phyloP scores from a whole-genome alignment of 2,888 invertebrate genomes.

The Pycnomerus fuliginosus region DNA sequence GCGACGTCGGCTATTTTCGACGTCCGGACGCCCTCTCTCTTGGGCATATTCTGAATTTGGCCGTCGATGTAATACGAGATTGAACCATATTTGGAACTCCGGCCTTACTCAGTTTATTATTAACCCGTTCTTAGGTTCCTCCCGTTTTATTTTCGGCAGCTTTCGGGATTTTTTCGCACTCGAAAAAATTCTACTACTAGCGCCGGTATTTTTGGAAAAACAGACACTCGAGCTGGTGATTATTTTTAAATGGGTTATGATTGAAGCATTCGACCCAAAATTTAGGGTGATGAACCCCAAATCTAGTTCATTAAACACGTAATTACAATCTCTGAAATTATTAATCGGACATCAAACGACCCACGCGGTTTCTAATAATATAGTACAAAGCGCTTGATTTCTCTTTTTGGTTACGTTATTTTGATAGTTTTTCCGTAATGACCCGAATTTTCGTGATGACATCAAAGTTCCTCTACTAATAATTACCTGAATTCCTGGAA shows the following conservation, averaged over 20 bases:
- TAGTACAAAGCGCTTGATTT: constrained; percentile 15
- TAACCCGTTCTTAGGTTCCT: constrained; percentile 51
- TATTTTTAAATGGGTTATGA: no score
- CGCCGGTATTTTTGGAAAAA: no score
- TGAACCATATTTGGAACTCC: constrained; percentile 66
- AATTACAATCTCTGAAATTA: no score
- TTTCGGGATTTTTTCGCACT: constrained; percentile 11
- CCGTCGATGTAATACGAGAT: constrained; percentile 67
- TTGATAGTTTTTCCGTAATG: constrained; percentile 6
- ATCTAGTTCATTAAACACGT: no score
- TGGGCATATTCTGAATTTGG: constrained; percentile 64
- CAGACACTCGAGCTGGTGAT: no score
- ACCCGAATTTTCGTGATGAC: constrained; percentile 16
- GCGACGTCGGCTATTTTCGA: constrained; percentile 48
- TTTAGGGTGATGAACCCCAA: no score
- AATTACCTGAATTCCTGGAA: constrained; percentile 16
- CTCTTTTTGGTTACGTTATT: constrained; percentile 16
- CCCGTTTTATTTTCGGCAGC: constrained; percentile 20
- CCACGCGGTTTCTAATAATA: constrained; percentile 17
- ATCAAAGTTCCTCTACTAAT: no score
- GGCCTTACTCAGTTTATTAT: constrained; percentile 48
- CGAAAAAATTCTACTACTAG: no score
- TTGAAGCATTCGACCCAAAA: no score
- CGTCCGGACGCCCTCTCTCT: constrained; percentile 50
- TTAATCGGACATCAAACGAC: no score